phyloP scores from a whole-genome alignment of 1,140 invertebrate species.

The Lepidostoma basale region DNA sequence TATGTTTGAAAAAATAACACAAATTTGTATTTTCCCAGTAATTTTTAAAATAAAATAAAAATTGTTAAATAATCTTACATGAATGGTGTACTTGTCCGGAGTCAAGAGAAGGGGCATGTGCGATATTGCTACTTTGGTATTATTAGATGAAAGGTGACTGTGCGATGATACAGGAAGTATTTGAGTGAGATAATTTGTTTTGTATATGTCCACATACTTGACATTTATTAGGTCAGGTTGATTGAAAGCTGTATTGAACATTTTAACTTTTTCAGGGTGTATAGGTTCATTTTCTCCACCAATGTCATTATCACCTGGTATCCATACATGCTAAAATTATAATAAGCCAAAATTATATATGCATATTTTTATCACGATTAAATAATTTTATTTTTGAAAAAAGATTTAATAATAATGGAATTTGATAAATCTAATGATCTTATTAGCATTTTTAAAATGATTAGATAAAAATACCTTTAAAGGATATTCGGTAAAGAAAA shows the following conservation, averaged over 20 bases:
- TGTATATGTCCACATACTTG: slow-evolving; percentile 65
- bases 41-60: background rate
- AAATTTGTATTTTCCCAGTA: too few species aligned
- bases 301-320: slow-evolving; percentile 95
- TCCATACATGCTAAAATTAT: slow-evolving; percentile 74
- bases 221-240: slow-evolving; percentile 69
- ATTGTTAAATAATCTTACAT: slow-evolving; percentile 24
- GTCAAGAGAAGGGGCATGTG: slow-evolving; percentile 41
- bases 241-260: slow-evolving; percentile 80
- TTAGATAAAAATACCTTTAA: slow-evolving; percentile 61
- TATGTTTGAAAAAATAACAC: too few species aligned
- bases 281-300: slow-evolving; percentile 87
- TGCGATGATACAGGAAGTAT: slow-evolving; percentile 50
- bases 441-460: too few species aligned
- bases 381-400: too few species aligned
- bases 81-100: slow-evolving; percentile 36
- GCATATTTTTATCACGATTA: too few species aligned
- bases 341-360: too few species aligned
- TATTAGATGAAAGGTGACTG: slow-evolving; percentile 54
- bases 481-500: slow-evolving; percentile 68
- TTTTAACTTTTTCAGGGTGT: slow-evolving; percentile 71
- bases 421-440: too few species aligned
- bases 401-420: too few species aligned
- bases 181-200: slow-evolving; percentile 74
- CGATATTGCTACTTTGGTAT: slow-evolving; percentile 60